These are phyloP conservation scores for Leptinotarsa juncta DNA, from an alignment of 2,888 invertebrate genomes.

Conservation along the genomic window DNA sequence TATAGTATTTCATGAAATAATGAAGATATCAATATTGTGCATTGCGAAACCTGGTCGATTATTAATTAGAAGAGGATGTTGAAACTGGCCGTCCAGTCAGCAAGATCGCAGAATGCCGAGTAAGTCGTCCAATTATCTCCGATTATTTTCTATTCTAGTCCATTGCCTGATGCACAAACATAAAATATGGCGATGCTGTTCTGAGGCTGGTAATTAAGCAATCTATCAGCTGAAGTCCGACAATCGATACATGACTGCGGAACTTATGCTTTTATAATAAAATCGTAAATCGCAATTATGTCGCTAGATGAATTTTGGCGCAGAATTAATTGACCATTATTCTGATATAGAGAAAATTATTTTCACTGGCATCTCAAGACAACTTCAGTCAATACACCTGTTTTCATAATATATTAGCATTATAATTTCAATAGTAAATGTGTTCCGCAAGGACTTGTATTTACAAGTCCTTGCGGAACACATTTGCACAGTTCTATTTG, in stretches of 20 bases:
- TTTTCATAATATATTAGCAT: too few species aligned
- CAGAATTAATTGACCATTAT: not conserved
- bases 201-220: conserved; percentile 63
- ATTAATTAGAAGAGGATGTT: conserved; percentile 47
- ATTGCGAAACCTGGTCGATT: conserved; percentile 41
- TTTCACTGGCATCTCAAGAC: not conserved
- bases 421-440: too few species aligned
- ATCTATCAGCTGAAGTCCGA: conserved; percentile 62
- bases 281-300: conserved; percentile 41
- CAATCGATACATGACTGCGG: conserved; percentile 46
- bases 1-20: conserved; percentile 44
- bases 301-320: conserved; percentile 4
- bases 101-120: conserved; percentile 50
- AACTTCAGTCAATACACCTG: too few species aligned
- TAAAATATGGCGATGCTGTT: conserved; percentile 61
- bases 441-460: too few species aligned
- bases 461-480: too few species aligned
- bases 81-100: conserved; percentile 45
- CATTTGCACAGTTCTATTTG: too few species aligned
- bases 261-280: conserved; percentile 47
- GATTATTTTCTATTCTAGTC: conserved; percentile 62
- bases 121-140: conserved; percentile 62
- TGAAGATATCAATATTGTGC: conserved; percentile 56
- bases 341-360: not conserved
- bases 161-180: conserved; percentile 50